Conservation (phyloP, 1,140 invertebrate species). For the Brachionus angularis region DNA sequence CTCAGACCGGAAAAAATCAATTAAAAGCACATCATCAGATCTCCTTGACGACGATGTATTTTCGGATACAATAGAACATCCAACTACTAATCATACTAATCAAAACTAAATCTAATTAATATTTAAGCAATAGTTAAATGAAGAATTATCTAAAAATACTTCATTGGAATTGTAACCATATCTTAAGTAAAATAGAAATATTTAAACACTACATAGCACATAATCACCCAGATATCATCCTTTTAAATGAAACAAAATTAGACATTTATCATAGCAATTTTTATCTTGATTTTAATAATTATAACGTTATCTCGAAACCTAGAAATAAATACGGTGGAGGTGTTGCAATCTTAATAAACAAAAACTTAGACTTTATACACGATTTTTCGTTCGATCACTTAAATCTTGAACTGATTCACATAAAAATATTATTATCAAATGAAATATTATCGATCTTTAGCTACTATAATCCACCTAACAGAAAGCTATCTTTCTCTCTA, state of each 20-base stretch:
- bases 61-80: too few species aligned
- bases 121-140: too few species aligned
- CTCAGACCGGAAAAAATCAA: too few species aligned
- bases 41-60: too few species aligned
- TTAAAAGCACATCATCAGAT: too few species aligned
- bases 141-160: too few species aligned
- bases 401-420: background rate
- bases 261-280: background rate
- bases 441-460: background rate
- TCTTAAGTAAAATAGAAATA: too few species aligned
- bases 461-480: background rate
- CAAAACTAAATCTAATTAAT: too few species aligned
- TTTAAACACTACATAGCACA: too few species aligned
- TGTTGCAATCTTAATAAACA: slow-evolving; percentile 2
- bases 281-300: background rate
- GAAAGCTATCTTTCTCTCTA: background rate
- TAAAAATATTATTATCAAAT: background rate
- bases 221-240: background rate
- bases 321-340: background rate
- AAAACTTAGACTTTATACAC: background rate
- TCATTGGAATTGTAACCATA: too few species aligned
- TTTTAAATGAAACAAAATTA: background rate
- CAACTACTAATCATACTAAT: too few species aligned
- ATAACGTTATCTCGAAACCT: background rate
- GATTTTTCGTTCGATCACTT: background rate